These are phyloP conservation scores for Brenthis daphne DNA, from an alignment of 2,888 invertebrate species.

Conservation along the genomic window DNA sequence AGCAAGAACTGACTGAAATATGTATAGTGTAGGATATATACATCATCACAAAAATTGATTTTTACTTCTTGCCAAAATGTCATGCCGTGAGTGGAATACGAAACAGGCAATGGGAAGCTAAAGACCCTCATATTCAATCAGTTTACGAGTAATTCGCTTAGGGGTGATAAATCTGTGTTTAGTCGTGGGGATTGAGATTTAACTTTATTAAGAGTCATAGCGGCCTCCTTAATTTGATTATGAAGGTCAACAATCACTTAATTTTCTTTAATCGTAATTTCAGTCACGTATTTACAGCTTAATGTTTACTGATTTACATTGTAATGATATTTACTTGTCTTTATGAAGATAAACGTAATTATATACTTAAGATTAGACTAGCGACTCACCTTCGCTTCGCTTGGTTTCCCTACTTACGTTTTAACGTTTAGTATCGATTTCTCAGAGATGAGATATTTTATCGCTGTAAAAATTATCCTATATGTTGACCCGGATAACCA, in stretches of 20 bases:
- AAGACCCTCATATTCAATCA: conserved; percentile 66
- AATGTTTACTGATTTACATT: neutral
- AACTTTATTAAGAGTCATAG: conserved; percentile 63
- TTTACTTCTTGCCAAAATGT: conserved; percentile 36
- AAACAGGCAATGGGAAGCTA: conserved; percentile 50
- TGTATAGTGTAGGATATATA: neutral
- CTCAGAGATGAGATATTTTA: too few relatives aligned
- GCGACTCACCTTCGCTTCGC: too few relatives aligned
- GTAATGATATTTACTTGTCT: too few relatives aligned
- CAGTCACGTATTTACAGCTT: neutral
- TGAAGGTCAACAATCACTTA: conserved; percentile 29
- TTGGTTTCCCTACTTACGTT: too few relatives aligned
- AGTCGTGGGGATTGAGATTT: conserved; percentile 59
- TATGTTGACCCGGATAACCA: too few relatives aligned
- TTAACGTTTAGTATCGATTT: too few relatives aligned
- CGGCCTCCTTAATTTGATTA: conserved; percentile 39
- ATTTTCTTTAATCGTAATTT: conserved; percentile 15
- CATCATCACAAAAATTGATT: conserved; percentile 2
- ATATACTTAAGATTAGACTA: too few relatives aligned
- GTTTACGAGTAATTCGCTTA: conserved; percentile 74
- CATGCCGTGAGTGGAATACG: conserved; percentile 57
- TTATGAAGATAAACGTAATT: too few relatives aligned
- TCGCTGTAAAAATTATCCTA: too few relatives aligned
- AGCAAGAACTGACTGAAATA: neutral
- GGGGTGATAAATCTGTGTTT: conserved; percentile 79